A percentile compares a stretch with the other conserved stretches of the same genome.
Evolutionary conservation across 2,797 vertebrate species (phyloP).

Genomic region (Apodemus agrarius): DNA sequence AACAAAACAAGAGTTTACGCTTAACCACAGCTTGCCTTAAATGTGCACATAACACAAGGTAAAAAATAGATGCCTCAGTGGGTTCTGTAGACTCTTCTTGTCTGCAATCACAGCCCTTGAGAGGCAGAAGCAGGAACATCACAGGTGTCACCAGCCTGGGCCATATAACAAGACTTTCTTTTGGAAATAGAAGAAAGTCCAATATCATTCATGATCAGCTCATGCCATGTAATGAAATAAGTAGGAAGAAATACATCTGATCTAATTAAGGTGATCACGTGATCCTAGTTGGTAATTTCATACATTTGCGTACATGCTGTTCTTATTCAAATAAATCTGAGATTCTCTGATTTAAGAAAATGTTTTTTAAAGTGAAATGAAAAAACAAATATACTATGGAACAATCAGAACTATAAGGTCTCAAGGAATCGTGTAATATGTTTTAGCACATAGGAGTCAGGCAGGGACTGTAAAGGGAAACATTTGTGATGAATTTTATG

Average conservation of each 20-base stretch:
- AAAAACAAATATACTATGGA: constrained; percentile 53
- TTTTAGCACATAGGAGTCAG: constrained; percentile 18
- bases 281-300: not conserved
- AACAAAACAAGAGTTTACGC: constrained; percentile 40
- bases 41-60: constrained; percentile 6
- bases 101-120: not conserved
- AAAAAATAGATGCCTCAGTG: constrained; percentile 28
- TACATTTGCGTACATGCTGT: not conserved
- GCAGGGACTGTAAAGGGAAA: constrained; percentile 43
- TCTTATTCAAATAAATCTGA: not conserved
- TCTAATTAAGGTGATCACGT: not conserved
- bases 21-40: constrained; percentile 30
- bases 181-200: not conserved
- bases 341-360: constrained; percentile 29
- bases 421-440: not conserved
- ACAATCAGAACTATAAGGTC: constrained; percentile 63
- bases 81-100: not conserved
- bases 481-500: constrained; percentile 52
- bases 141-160: not conserved
- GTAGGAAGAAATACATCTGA: constrained; percentile 42
- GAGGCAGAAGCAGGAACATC: not conserved
- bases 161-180: not conserved
- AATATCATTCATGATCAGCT: not conserved
- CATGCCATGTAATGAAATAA: constrained; percentile 33
- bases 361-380: constrained; percentile 23